Percentiles rank a stretch among this genome's conserved stretches.
Evolutionary conservation across 2,113 vertebrate species (phyloP).

Genomic region (Varanus komodoensis): DNA sequence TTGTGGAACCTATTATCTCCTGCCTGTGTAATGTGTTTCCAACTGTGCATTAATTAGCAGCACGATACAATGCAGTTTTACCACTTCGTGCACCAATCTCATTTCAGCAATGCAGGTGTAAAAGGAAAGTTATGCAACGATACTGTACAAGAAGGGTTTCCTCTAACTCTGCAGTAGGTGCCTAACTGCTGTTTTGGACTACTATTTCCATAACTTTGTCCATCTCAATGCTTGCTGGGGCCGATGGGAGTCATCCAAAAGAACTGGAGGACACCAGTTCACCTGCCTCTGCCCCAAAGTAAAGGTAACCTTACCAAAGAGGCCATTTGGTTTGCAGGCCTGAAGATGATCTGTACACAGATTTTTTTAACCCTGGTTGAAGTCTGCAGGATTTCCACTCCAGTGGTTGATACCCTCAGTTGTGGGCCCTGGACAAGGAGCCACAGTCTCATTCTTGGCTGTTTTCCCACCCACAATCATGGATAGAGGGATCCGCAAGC

Average conservation of each 20-base stretch:
- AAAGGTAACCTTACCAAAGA: too few relatives aligned
- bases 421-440: neutral
- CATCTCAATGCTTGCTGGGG: neutral
- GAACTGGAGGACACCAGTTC: neutral
- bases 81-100: accelerated
- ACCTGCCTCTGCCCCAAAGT: too few relatives aligned
- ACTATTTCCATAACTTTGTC: neutral
- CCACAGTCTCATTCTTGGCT: neutral
- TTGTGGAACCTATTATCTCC: neutral
- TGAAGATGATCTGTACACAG: neutral
- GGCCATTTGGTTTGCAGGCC: neutral
- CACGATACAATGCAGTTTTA: too few relatives aligned
- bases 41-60: neutral
- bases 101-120: accelerated
- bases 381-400: neutral
- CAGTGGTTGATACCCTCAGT: neutral
- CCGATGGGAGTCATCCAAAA: neutral
- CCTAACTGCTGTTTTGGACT: neutral
- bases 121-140: neutral
- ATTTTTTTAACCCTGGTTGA: neutral
- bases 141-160: neutral
- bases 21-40: neutral
- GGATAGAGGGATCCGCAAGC: too few relatives aligned
- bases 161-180: neutral
- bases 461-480: neutral